Conservation (phyloP, 2,797 vertebrate species). For the Sebastes matsubarae region DNA sequence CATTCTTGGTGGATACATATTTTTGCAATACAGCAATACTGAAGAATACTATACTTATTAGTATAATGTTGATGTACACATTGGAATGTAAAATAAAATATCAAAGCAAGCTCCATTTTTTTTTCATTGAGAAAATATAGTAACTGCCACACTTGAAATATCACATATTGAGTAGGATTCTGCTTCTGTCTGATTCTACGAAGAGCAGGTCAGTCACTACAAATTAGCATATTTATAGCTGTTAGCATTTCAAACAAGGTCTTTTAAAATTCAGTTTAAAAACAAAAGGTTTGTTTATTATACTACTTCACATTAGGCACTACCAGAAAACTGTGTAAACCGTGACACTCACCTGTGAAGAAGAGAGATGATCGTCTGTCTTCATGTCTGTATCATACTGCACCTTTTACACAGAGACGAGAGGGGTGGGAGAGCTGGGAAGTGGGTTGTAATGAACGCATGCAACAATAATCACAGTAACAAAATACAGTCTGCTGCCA, state of each 20-base stretch:
- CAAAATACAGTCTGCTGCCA: constrained; percentile 32
- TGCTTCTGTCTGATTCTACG: neutral
- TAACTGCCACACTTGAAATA: neutral
- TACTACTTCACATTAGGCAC: neutral
- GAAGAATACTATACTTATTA: neutral
- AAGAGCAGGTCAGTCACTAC: neutral
- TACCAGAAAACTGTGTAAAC: constrained; percentile 5
- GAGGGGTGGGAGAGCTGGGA: constrained; percentile 32
- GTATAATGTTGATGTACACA: neutral
- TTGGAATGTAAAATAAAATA: neutral
- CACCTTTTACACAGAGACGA: constrained; percentile 25
- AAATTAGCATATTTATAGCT: neutral
- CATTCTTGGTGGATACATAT: neutral
- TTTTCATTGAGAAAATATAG: neutral
- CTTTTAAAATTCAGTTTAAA: neutral
- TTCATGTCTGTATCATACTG: constrained; percentile 36
- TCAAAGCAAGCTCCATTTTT: neutral
- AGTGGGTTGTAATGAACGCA: constrained; percentile 46
- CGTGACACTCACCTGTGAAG: constrained; percentile 58
- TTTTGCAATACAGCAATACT: neutral
- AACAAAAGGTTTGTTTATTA: neutral
- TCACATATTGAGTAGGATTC: neutral
- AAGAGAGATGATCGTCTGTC: constrained; percentile 37
- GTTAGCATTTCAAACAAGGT: neutral
- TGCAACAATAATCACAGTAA: constrained; percentile 67